Percentiles rank a stretch among this genome's conserved stretches.
Evolutionary conservation across 2,113 vertebrate species (phyloP).

Genomic region (Gallinago jamesoni): DNA sequence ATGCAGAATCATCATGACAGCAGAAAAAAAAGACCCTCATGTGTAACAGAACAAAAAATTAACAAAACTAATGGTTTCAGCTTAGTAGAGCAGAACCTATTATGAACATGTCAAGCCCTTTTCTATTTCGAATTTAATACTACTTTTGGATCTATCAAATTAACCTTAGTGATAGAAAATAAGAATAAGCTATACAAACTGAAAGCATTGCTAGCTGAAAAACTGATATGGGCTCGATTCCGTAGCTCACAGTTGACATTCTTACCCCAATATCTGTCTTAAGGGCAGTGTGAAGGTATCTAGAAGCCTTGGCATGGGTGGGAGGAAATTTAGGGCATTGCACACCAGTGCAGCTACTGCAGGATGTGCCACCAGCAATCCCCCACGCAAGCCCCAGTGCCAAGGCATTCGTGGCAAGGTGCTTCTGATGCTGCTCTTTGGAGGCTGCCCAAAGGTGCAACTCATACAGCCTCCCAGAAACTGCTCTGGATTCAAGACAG

Average conservation of each 20-base stretch:
- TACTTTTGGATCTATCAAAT: not conserved
- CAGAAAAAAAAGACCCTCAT: not conserved
- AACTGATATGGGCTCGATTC: not conserved
- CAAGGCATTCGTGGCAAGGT: not conserved
- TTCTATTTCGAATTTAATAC: not conserved
- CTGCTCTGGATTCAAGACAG: not conserved
- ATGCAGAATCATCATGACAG: not conserved
- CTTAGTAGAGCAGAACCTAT: not conserved
- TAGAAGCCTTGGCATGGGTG: not conserved
- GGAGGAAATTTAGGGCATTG: not conserved
- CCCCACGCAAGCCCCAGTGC: not conserved
- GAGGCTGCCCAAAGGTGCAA: not conserved
- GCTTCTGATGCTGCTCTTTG: not conserved
- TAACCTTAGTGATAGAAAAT: not conserved
- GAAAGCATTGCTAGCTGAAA: not conserved
- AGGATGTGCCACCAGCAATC: not conserved
- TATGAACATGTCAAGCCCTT: not conserved
- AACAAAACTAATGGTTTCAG: not conserved
- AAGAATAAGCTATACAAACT: not conserved
- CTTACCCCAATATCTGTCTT: not conserved
- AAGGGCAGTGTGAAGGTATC: not conserved
- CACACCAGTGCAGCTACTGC: not conserved
- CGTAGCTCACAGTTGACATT: not conserved
- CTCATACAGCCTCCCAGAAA: not conserved
- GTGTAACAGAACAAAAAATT: not conserved